Evolutionary conservation across 2,888 invertebrate species (phyloP), one percentile per base, ranked within the genome.

Genomic region (Eubasilissa splendida): DNA sequence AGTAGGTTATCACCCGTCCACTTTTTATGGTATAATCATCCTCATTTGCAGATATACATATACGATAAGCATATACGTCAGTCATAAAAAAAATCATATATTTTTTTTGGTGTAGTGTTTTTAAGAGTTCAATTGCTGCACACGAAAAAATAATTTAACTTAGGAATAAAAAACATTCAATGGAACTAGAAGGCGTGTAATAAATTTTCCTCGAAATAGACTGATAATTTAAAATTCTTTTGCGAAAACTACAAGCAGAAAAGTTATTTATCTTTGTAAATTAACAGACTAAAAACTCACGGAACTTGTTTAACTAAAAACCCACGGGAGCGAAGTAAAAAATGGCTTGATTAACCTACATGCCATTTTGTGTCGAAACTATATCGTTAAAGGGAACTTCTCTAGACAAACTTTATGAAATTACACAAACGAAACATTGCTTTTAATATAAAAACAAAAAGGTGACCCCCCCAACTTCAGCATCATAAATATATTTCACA

Each of bases 361-460:
- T 11, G 58, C 58, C 14, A 68, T 68, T 50, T 52, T 68, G 50
- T 68, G 68, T 68, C 68, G 50, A 68, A 68, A 50, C 42, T 68
- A 68, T 68, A 68, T 50, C 33, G 14, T 52, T 68, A 14, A 50
- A 68, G 42, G 50, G 52, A 68, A 52, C 68, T 68, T 68, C n/a
- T 4, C 7, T 8, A 50, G 68, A 68, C 50, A 50, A 68, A 68
- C 42, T 52, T 68, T 14, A 52, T 14, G 52, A 52, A 68, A 68
- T 68, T 68, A 68, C 68, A 68, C 68, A 68, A 68, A 68, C 68
- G 52, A 42, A 68, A 68, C 68, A 68, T 52, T 14, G 68, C 68
- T 12, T 68, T 68, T 68, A 68, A 68, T 68, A 68, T 52, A 50
- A 68, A 68, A 68, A 68, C 68, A 68, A 14, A 14, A 52, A 68